Percentiles rank a stretch among this genome's conserved stretches.
phyloP scores from a whole-genome alignment of 2,113 vertebrate species.

The Alaudala cheleensis region DNA sequence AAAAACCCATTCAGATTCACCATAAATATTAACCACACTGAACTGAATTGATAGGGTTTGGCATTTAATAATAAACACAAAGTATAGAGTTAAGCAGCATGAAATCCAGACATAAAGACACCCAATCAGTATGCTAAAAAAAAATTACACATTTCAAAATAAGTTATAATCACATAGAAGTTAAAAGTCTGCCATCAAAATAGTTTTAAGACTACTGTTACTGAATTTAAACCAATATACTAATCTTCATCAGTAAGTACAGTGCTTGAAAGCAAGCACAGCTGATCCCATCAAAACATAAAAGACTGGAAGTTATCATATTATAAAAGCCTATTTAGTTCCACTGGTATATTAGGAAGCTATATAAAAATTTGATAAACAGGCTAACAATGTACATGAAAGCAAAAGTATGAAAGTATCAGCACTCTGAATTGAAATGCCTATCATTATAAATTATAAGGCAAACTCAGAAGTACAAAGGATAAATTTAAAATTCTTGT shows the following conservation, averaged over 20 bases:
- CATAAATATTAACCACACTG: neutral
- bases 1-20: neutral
- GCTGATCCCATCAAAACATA: neutral
- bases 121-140: neutral
- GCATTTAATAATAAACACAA: slow-evolving; percentile 38
- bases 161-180: neutral
- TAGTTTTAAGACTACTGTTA: neutral
- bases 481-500: neutral
- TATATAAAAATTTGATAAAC: neutral
- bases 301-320: neutral
- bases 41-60: neutral
- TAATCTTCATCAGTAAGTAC: neutral
- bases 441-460: neutral
- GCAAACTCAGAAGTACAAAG: neutral
- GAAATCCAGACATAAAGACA: neutral
- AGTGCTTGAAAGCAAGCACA: neutral
- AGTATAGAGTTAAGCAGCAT: neutral
- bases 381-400: neutral
- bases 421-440: neutral
- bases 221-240: neutral
- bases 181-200: neutral
- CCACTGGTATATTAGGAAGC: neutral
- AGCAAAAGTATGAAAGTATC: neutral
- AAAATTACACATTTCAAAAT: neutral
- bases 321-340: neutral